Percentiles rank a stretch among this genome's conserved stretches.
Evolutionary conservation across 2,113 vertebrate species (phyloP).

Genomic region (Campylomormyrus tamandua): DNA sequence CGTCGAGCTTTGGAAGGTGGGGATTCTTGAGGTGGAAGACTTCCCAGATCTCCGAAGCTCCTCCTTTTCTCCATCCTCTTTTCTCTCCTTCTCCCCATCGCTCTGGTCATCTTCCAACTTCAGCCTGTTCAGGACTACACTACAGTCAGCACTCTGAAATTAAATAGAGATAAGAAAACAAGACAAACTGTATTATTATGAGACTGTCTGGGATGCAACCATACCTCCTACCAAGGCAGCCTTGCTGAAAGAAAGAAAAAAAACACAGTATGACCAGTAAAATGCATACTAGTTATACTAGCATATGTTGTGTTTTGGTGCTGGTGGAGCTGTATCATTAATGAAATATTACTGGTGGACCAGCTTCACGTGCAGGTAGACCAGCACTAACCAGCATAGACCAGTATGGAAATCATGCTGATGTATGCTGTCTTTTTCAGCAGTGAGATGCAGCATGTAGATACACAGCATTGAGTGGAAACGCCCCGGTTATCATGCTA

Average conservation of each 20-base stretch:
- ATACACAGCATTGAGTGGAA: background rate
- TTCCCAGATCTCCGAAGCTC: slow-evolving; percentile 49
- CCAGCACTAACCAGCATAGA: background rate
- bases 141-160: slow-evolving; percentile 45
- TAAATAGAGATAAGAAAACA: background rate
- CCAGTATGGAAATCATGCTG: background rate
- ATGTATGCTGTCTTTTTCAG: background rate
- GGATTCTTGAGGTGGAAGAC: slow-evolving; percentile 51
- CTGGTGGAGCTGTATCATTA: background rate
- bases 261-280: background rate
- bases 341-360: background rate
- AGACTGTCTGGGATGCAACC: background rate
- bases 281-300: background rate
- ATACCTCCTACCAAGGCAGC: background rate
- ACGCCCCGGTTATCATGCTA: background rate
- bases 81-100: slow-evolving; percentile 22
- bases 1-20: slow-evolving; percentile 52
- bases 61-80: slow-evolving; percentile 50
- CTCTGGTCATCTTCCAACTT: slow-evolving; percentile 14
- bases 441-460: background rate
- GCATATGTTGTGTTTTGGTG: background rate
- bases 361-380: background rate
- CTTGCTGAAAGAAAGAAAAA: background rate
- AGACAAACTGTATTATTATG: background rate
- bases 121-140: slow-evolving; percentile 46